Base-by-base conservation (phyloP, 1,140 invertebrate genomes). In the Cylas formicarius region DNA sequence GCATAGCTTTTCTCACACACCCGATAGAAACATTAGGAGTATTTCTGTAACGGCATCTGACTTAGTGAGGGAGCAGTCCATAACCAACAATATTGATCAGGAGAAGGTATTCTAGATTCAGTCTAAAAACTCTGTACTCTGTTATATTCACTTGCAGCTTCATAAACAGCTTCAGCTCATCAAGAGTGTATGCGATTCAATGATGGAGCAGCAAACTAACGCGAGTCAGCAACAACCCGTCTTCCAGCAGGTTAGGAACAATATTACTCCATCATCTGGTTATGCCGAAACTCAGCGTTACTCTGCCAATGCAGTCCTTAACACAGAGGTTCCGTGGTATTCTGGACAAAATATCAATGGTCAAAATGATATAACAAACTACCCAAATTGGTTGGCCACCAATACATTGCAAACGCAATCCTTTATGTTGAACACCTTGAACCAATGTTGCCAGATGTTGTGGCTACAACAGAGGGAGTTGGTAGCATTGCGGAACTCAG, bases 401-500 rank as follows among this genome's bases (percentile, higher is more conserved):
- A 66, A 61, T 41, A 54, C 60, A 2, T 43, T 66, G 14, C 67
- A 69, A 37, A 68, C 67, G 10, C 68, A 70, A 48, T 66, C 69
- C 17, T 58, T 70, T 38, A 57, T 69, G 47, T 40, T 70, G 10
- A 63, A 67, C 23, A 65, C 67, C 4, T 43, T 72, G 13, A 71
- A 65, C 47, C 69, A 72, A 35, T 72, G 71, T 52, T 71, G 67
- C 50, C 67, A 72, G 51, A 60, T 71, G 55, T 40, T 72, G 10
- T 71, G 67, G 64, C 36, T 68, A 33, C 69, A 72, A 45, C 69
- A 72, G 45, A 50, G 63, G 17, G 69, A 71, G 48, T 41, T 72
- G n/a, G 54, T 57, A 1, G 34, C 56, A 6, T 44, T 72, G 14
- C 55, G 64, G 11, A 58, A 53, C 13, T 60, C 49, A 14, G 50